Conservation (phyloP, 2,797 vertebrate genomes). For the Alexandromys oeconomus region DNA sequence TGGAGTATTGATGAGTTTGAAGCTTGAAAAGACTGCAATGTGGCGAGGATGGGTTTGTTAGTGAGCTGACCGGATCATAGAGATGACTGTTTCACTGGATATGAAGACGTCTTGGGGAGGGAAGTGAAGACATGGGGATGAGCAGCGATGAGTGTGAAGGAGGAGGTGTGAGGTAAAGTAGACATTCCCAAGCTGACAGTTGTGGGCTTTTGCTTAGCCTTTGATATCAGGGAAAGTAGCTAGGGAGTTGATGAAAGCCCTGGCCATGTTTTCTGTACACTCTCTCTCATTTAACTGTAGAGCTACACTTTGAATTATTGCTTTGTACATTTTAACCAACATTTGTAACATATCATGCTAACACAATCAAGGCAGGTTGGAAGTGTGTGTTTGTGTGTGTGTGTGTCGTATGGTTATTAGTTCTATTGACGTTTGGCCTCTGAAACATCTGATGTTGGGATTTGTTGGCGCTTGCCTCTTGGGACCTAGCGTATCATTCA, state of each 20-base stretch:
- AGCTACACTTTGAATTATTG: conserved; percentile 38
- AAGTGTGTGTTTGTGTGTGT: neutral
- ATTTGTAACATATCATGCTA: conserved; percentile 24
- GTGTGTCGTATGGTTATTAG: neutral
- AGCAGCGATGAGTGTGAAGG: conserved; percentile 8
- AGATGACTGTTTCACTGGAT: conserved; percentile 35
- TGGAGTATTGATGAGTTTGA: conserved; percentile 15
- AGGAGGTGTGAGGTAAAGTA: neutral
- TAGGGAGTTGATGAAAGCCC: conserved; percentile 22
- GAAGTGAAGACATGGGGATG: conserved; percentile 6
- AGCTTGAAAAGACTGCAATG: conserved; percentile 27
- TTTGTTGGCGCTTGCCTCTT: neutral
- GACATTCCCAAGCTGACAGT: neutral
- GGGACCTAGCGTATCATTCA: neutral
- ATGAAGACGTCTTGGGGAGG: neutral
- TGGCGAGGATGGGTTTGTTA: conserved; percentile 35
- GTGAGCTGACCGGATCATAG: conserved; percentile 2
- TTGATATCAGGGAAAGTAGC: conserved; percentile 22
- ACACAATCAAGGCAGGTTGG: neutral
- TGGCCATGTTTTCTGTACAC: neutral
- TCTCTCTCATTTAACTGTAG: neutral
- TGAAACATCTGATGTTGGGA: neutral
- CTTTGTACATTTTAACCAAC: conserved; percentile 50
- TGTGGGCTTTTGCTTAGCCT: conserved; percentile 22
- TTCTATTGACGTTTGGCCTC: conserved; percentile 41